Evolutionary conservation across 2,888 invertebrate species (phyloP).

Genomic region (Lasioglossum leucozonium): DNA sequence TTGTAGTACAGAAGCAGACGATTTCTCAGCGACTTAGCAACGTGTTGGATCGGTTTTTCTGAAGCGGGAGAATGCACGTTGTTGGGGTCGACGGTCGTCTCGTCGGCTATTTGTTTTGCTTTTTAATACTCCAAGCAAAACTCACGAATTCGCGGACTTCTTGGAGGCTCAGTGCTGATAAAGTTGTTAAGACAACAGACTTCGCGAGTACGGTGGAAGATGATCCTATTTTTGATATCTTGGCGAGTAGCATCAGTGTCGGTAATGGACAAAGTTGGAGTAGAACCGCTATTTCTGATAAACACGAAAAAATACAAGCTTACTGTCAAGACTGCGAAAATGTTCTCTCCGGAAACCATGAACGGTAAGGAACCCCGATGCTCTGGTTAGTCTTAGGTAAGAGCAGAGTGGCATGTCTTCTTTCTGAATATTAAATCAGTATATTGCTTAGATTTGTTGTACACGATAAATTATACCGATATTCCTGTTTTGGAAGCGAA

Average conservation of each 20-base stretch:
- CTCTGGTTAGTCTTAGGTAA: constrained; percentile 43
- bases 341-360: constrained; percentile 74
- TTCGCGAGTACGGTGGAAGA: constrained; percentile 84
- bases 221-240: constrained; percentile 91
- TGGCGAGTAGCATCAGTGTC: constrained; percentile 88
- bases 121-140: constrained; percentile 80
- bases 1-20: constrained; percentile 39
- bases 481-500: constrained; percentile 5
- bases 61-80: constrained; percentile 63
- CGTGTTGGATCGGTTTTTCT: constrained; percentile 40
- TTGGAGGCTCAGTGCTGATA: constrained; percentile 92
- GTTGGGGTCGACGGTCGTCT: constrained; percentile 73
- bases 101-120: constrained; percentile 79
- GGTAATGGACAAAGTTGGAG: constrained; percentile 81
- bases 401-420: constrained; percentile 29
- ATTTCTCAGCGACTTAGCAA: constrained; percentile 35
- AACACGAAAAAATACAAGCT: constrained; percentile 77
- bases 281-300: constrained; percentile 77
- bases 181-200: constrained; percentile 89
- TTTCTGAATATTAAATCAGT: constrained; percentile 22
- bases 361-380: constrained; percentile 73
- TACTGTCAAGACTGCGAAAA: constrained; percentile 81
- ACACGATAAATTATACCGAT: constrained; percentile 7
- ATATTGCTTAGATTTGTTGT: constrained; percentile 6
- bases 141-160: constrained; percentile 93